Base-by-base conservation (phyloP, 2,113 vertebrate species). In the Saimiri boliviensis region DNA sequence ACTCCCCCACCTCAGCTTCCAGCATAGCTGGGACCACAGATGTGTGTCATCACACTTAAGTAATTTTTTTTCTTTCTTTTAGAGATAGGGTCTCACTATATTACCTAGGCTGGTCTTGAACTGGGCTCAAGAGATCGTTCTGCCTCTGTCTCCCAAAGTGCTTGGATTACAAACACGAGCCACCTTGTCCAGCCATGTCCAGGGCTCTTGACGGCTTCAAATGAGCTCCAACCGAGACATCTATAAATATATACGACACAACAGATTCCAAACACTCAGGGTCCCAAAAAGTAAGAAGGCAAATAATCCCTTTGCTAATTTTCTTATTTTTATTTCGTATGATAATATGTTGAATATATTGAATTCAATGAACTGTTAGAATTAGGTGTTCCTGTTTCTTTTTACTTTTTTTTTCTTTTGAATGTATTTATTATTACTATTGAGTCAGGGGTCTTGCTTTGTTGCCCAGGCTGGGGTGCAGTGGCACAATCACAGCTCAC, bases 241-340 rank as follows among this genome's bases (percentile, higher is more conserved):
- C 45, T 45, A 4, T 37, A 54, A 66, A 6, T 19, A 8, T 16
- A 47, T 52, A 86, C 25, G 10, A 6, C 30, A 17, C 9, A 17
- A 1, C n/a, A 0, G 37, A 82, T 45, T 84, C 66, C 32, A 49
- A 80, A 77, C 5, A 6, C 25, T 30, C 25, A 8, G 3, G 3
- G 2, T 8, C 2, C 14, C 37, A 45, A 56, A 14, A 76, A 35
- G 25, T 4, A 86, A 35, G 30, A 86, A 42, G 9, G 71, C 40
- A 12, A 40, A 30, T 0, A 2, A 0, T 40, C 5, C 14, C 8
- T 13, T 74, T 42, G 32, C 27, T 19, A 6, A 32, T 35, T 32
- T 86, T 84, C n/a, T 74, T 47, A 47, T 25, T 82, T 60, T 37
- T 30, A 86, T 71, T 52, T 66, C 10, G 1, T 20, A 35, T 25